A percentile compares a stretch with the other conserved stretches of the same genome.
Conservation (phyloP, 2,888 invertebrate genomes). For the Tridacna crocea region DNA sequence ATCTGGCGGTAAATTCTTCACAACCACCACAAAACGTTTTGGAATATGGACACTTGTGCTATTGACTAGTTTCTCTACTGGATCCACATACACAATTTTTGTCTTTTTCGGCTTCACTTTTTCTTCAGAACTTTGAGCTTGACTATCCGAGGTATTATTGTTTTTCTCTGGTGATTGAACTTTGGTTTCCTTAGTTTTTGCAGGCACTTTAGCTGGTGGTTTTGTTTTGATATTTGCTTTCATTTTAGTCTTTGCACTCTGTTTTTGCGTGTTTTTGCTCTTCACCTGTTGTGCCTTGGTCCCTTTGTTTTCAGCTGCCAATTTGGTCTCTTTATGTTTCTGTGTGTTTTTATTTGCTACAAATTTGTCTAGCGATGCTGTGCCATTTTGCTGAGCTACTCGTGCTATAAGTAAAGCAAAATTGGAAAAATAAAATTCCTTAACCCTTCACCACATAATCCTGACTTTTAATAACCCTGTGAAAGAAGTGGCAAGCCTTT, state of each 20-base stretch:
- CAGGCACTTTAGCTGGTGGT: slow-evolving; percentile 9
- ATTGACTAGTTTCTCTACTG: slow-evolving; percentile 50
- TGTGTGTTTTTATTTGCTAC: background rate
- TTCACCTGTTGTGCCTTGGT: slow-evolving; percentile 5
- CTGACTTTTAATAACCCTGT: too few species aligned
- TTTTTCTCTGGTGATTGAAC: slow-evolving; percentile 12
- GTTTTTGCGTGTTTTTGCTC: slow-evolving; percentile 10
- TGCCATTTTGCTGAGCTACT: slow-evolving; percentile 27
- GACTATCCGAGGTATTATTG: slow-evolving; percentile 1
- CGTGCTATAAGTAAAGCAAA: slow-evolving; percentile 3
- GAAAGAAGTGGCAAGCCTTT: too few species aligned
- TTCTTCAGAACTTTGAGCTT: background rate
- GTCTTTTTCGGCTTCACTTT: slow-evolving; percentile 34
- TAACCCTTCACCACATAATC: too few species aligned
- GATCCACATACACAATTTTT: slow-evolving; percentile 39
- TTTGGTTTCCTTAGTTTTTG: slow-evolving; percentile 16
- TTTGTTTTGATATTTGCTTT: slow-evolving; percentile 14
- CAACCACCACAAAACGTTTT: slow-evolving; percentile 76
- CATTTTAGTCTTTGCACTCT: slow-evolving; percentile 16
- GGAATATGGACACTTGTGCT: slow-evolving; percentile 59
- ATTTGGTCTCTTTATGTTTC: too few species aligned
- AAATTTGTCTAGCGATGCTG: background rate
- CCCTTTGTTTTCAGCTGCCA: background rate
- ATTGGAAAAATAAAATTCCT: too few species aligned
- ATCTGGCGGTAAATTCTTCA: slow-evolving; percentile 78